Evolutionary conservation across 1,140 invertebrate genomes (phyloP).

Genomic region (Heliconius hewitsoni): DNA sequence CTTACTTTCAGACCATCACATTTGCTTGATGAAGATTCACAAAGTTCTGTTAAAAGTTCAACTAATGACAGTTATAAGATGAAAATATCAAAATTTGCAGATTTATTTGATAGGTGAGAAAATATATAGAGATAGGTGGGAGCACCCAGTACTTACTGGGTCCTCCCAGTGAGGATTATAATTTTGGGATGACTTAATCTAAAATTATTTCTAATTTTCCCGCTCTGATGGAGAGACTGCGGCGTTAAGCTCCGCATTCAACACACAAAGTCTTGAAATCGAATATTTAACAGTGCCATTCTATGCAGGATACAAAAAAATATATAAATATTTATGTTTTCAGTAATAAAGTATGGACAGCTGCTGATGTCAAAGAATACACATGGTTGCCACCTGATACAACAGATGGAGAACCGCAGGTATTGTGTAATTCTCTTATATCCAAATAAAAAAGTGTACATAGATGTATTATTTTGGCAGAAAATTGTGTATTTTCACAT

Average conservation of each 20-base stretch:
- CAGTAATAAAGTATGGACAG: conserved; percentile 87
- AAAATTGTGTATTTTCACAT: too few species aligned
- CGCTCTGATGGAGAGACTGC: too few species aligned
- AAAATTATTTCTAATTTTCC: too few species aligned
- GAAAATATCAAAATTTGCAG: conserved; percentile 87
- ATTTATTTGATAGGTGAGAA: conserved; percentile 86
- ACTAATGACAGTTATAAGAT: conserved; percentile 86
- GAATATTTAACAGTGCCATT: too few species aligned
- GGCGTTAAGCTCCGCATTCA: too few species aligned
- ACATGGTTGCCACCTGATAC: conserved; percentile 91
- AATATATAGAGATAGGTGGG: too few species aligned
- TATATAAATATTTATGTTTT: conserved; percentile 40
- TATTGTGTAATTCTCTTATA: conserved; percentile 30
- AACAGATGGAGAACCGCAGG: conserved; percentile 65
- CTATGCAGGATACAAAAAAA: not conserved
- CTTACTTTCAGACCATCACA: conserved; percentile 74
- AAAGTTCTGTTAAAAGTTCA: conserved; percentile 87
- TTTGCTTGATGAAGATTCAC: conserved; percentile 88
- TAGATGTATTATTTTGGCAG: not conserved
- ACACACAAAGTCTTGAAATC: too few species aligned
- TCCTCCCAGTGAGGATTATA: too few species aligned
- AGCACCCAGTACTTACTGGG: too few species aligned
- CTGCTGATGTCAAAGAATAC: conserved; percentile 95
- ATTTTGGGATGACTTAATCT: too few species aligned
- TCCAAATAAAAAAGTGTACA: not conserved